Conservation (phyloP, 2,113 vertebrate species). For the Prochilodus magdalenae region DNA sequence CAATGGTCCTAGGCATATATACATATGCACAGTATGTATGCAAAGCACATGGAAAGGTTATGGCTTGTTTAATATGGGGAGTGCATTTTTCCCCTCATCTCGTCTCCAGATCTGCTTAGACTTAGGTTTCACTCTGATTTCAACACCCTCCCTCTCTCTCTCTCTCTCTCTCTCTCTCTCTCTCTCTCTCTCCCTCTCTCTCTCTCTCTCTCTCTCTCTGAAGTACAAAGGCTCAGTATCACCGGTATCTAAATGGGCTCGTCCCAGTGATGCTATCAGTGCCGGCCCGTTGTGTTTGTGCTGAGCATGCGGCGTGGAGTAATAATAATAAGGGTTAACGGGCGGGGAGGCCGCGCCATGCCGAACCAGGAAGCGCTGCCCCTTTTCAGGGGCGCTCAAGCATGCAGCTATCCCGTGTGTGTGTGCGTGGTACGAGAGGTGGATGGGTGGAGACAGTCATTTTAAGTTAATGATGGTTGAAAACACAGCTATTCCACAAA, state of each 20-base stretch:
- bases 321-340: not conserved
- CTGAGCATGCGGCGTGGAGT: not conserved
- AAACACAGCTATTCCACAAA: not conserved
- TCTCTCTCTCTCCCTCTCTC: no score
- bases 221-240: conserved; percentile 4
- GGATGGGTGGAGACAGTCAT: conserved; percentile 9
- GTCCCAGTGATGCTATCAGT: not conserved
- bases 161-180: no score
- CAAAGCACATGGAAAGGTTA: no score
- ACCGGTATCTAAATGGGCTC: not conserved
- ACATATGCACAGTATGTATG: no score
- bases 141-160: no score
- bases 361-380: not conserved
- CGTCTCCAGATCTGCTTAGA: not conserved
- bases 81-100: not conserved
- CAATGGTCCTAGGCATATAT: no score
- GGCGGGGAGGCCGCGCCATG: not conserved
- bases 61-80: no score
- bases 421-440: not conserved
- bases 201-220: no score
- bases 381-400: not conserved
- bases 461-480: not conserved
- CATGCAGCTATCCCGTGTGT: not conserved
- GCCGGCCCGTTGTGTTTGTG: not conserved
- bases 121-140: not conserved